phyloP scores from a whole-genome alignment of 2,113 vertebrate genomes.

The Gymnobelideus leadbeateri region DNA sequence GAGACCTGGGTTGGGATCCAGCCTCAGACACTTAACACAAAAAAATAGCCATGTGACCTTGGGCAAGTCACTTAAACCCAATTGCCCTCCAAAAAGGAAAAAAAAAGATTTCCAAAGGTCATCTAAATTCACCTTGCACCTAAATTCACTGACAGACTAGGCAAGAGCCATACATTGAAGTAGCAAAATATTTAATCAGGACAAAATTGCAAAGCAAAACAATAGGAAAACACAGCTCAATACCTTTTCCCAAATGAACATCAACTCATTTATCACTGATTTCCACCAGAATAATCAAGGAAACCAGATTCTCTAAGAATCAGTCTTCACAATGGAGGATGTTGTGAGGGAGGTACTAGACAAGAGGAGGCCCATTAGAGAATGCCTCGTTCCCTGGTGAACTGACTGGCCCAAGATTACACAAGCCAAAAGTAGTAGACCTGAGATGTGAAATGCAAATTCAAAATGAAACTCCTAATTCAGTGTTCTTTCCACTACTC shows the following conservation, averaged over 20 bases:
- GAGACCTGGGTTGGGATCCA: no score
- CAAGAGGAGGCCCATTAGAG: conserved; percentile 20
- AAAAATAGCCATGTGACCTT: no score
- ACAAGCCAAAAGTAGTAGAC: not conserved
- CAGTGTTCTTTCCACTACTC: not conserved
- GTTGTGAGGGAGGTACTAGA: not conserved
- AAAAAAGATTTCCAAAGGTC: not conserved
- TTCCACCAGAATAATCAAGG: not conserved
- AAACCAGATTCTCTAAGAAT: not conserved
- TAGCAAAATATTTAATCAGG: not conserved
- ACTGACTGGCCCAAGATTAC: not conserved
- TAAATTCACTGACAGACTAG: not conserved
- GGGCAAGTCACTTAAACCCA: no score
- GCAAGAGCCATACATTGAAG: not conserved
- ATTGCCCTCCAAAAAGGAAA: no score
- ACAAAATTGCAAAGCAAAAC: not conserved
- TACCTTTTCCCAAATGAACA: not conserved
- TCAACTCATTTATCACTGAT: not conserved
- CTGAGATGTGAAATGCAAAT: not conserved
- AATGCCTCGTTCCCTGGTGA: not conserved
- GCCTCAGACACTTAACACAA: no score
- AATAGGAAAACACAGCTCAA: not conserved
- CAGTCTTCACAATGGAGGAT: no score
- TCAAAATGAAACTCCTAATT: not conserved
- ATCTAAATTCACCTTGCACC: not conserved